These are phyloP conservation scores for Pitangus sulphuratus DNA, from an alignment of 2,797 vertebrate species.

Conservation along the genomic window DNA sequence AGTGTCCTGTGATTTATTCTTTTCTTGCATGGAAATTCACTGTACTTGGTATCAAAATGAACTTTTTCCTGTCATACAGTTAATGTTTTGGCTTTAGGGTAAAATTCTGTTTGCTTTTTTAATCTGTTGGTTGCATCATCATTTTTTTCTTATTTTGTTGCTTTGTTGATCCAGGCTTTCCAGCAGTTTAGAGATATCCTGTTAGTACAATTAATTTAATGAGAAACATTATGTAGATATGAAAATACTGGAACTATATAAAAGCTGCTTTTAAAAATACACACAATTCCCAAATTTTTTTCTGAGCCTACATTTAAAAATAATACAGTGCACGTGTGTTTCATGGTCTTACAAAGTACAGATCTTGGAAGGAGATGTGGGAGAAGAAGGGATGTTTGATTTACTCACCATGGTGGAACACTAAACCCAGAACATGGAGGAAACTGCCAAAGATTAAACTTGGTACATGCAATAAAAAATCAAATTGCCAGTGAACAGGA, in stretches of 20 bases:
- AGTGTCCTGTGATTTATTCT: neutral
- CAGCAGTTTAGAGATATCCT: neutral
- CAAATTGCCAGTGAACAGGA: neutral
- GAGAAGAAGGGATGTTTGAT: neutral
- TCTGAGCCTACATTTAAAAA: neutral
- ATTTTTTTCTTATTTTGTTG: neutral
- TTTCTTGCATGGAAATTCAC: neutral
- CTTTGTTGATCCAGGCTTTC: slow-evolving; percentile 10
- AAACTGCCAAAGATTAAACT: neutral
- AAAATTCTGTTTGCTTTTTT: slow-evolving; percentile 3
- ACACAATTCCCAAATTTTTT: neutral
- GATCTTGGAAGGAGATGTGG: neutral
- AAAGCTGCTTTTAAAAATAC: neutral
- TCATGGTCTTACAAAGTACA: neutral
- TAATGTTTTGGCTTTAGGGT: slow-evolving; percentile 27
- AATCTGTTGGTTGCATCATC: neutral
- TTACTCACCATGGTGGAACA: neutral
- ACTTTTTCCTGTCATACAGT: neutral
- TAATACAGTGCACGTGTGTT: neutral
- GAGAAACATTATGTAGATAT: neutral
- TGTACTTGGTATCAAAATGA: neutral
- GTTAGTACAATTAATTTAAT: slow-evolving; percentile 34
- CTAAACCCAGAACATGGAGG: neutral
- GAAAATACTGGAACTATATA: neutral
- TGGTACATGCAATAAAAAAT: slow-evolving; percentile 7